Evolutionary conservation across 35 echinoderm and acorn worm genomes (phyloP), one percentile per base, ranked within the genome.

Genomic region (Hemicentrotus pulcherrimus): DNA sequence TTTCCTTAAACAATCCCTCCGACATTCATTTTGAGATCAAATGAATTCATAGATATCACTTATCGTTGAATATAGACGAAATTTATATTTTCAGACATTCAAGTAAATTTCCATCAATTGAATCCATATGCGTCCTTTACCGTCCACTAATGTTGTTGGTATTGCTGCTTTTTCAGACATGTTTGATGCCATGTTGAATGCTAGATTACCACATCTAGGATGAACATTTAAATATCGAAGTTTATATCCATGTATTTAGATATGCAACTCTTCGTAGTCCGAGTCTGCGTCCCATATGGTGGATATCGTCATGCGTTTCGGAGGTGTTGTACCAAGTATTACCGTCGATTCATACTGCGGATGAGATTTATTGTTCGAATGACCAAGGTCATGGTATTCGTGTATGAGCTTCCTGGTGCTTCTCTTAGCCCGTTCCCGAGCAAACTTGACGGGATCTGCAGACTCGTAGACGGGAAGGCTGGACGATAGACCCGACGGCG

Each of bases 331-430:
- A 47, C 22, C 48, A 31, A 32, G 10, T 47, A 93, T 31, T 31
- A 93, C 91, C 10, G 91, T 11, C 10, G 48, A 93, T 93, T 93
- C 91, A 93, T 93, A 93, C 30, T 93, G 46, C 46, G 91, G 91
- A 31, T 46, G 47, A 28, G 91, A 93, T 32, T 93, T 93, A 31
- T 31, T 31, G 30, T 93, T 47, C 30, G 45, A 58, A 14, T 46
- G n/a, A 55, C 32, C n/a, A 31, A 93, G 46, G 9, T 93, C 91
- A 31, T 93, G 91, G 48, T 93, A 93, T 47, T 93, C 91, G 46
- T 93, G 91, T 18, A 50, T 93, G 32, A 93, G 48, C 31, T 50
- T 93, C 15, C 91, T 32, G n/a, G 91, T 93, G 16, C 46, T 93
- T 24, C 91, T 93, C 22, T 93, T 93, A 8, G 46, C 16, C 45